phyloP scores from a whole-genome alignment of 92 coral and sea anemone genomes.

The Pocillopora grandis region DNA sequence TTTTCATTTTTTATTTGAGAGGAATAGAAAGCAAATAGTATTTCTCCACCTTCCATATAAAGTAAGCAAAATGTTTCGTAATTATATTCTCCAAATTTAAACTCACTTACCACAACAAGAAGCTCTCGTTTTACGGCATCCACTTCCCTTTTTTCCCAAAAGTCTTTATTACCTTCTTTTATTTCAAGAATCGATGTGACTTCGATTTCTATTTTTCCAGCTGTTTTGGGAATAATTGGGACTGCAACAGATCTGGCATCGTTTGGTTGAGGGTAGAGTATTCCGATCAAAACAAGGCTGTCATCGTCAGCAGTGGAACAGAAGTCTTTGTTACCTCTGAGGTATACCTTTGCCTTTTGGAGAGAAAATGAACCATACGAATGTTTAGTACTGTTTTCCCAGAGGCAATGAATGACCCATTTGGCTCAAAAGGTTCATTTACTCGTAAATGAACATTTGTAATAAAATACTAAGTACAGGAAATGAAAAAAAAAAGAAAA shows the following conservation, averaged over 20 bases:
- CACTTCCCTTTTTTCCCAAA: neutral
- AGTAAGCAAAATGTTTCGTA: too few relatives aligned
- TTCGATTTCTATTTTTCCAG: slow-evolving; percentile 64
- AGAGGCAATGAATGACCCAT: too few relatives aligned
- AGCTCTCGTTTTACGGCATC: slow-evolving; percentile 40
- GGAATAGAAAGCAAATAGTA: too few relatives aligned
- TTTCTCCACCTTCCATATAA: too few relatives aligned
- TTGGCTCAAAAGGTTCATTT: too few relatives aligned
- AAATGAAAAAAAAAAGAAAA: too few relatives aligned
- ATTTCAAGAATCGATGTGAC: slow-evolving; percentile 29
- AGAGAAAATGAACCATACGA: neutral
- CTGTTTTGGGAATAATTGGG: slow-evolving; percentile 72
- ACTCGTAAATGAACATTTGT: too few relatives aligned
- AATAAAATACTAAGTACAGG: too few relatives aligned
- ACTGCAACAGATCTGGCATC: slow-evolving; percentile 64
- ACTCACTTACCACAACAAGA: slow-evolving; percentile 61
- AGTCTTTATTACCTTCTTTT: neutral
- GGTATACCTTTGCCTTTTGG: slow-evolving; percentile 12
- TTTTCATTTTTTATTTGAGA: too few relatives aligned
- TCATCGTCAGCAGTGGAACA: slow-evolving; percentile 53
- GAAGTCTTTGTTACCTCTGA: slow-evolving; percentile 63
- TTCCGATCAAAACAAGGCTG: slow-evolving; percentile 3
- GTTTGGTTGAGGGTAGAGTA: slow-evolving; percentile 27
- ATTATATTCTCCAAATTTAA: too few relatives aligned
- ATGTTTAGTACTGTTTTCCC: neutral